These are phyloP conservation scores for Potamarius usumacintae DNA, from an alignment of 2,113 vertebrate species.

Conservation along the genomic window DNA sequence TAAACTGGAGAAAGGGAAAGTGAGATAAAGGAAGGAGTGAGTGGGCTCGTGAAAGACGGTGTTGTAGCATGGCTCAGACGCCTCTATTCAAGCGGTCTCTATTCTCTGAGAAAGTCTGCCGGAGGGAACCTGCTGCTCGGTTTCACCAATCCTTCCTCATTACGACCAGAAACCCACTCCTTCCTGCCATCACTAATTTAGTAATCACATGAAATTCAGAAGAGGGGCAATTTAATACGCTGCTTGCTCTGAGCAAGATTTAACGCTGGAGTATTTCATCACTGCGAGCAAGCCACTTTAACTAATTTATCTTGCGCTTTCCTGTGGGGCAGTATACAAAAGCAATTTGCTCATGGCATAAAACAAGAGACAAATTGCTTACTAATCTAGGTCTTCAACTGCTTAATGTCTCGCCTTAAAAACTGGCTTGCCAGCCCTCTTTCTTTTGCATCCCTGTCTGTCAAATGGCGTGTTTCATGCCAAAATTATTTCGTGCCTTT, in stretches of 20 bases:
- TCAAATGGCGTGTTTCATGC: conserved; percentile 53
- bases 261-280: conserved; percentile 60
- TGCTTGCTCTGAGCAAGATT: conserved; percentile 56
- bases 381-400: conserved; percentile 62
- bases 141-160: conserved; percentile 45
- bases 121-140: conserved; percentile 30
- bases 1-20: neutral
- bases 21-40: conserved; percentile 14
- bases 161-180: conserved; percentile 43
- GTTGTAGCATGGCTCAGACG: neutral
- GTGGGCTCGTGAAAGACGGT: conserved; percentile 15
- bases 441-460: conserved; percentile 47
- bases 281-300: conserved; percentile 54
- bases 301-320: conserved; percentile 58
- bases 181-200: conserved; percentile 59
- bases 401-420: conserved; percentile 58
- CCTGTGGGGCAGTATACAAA: conserved; percentile 60
- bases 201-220: conserved; percentile 57
- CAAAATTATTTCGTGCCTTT: conserved; percentile 44
- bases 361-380: conserved; percentile 61
- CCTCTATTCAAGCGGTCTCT: conserved; percentile 15
- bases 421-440: conserved; percentile 42
- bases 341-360: conserved; percentile 56
- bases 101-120: conserved; percentile 34
- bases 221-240: conserved; percentile 57